Evolutionary conservation across 2,797 vertebrate species (phyloP).

Genomic region (Clarias platycephalus): DNA sequence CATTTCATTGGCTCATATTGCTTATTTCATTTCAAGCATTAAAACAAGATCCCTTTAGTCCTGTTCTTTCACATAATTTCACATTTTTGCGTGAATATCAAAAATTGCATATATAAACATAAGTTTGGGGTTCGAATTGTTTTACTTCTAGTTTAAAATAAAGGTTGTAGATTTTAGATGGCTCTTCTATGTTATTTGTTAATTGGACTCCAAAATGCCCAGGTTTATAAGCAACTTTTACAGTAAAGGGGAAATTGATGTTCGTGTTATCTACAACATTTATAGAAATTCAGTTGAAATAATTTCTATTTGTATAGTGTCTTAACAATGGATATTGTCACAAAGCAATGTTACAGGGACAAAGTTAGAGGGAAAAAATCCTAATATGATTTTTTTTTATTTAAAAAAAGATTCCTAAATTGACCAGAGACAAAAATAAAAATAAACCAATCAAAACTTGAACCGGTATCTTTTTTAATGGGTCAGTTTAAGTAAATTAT

Average conservation of each 20-base stretch:
- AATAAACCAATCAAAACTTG: background rate
- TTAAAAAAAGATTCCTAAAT: too few species aligned
- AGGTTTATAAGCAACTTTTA: background rate
- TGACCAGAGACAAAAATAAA: too few species aligned
- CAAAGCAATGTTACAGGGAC: too few species aligned
- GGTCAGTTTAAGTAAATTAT: background rate
- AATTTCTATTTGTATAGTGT: too few species aligned
- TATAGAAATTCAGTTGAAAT: too few species aligned
- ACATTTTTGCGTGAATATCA: background rate
- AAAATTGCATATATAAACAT: background rate
- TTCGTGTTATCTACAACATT: too few species aligned
- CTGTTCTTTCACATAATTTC: background rate
- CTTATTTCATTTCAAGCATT: background rate
- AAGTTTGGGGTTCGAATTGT: background rate
- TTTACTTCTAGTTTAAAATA: background rate
- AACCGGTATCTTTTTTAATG: background rate
- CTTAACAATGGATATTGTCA: too few species aligned
- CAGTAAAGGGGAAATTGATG: background rate
- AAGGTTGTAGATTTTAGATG: background rate
- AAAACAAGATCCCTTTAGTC: background rate
- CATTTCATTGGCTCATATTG: background rate
- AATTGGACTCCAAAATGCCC: background rate
- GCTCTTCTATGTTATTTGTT: background rate
- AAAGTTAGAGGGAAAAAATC: too few species aligned
- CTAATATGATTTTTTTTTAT: too few species aligned